phyloP scores from a whole-genome alignment of 1,140 invertebrate genomes.

The Potamilus streckersoni region DNA sequence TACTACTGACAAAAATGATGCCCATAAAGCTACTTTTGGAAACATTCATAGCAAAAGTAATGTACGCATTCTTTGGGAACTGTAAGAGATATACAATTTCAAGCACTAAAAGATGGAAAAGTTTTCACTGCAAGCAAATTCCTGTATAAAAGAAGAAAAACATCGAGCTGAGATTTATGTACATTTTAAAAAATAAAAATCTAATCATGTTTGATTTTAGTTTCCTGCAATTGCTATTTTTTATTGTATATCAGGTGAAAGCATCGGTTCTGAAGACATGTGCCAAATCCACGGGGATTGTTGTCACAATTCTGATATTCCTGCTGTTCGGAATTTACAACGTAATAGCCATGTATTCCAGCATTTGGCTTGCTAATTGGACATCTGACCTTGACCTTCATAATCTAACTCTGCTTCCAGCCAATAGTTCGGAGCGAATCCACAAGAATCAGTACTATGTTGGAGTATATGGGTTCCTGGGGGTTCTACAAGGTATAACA shows the following conservation, averaged over 20 bases:
- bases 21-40: no score
- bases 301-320: conserved; percentile 77
- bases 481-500: conserved; percentile 13
- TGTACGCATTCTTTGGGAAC: no score
- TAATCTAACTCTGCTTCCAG: conserved; percentile 30
- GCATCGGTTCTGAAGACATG: conserved; percentile 90
- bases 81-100: no score
- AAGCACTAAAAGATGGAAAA: no score
- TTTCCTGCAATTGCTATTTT: no score
- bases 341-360: conserved; percentile 36
- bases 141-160: no score
- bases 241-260: conserved; percentile 76
- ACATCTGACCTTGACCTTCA: conserved; percentile 48
- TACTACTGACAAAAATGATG: no score
- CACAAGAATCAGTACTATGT: conserved; percentile 57
- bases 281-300: conserved; percentile 83
- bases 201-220: no score
- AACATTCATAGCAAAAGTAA: no score
- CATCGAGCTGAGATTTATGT: no score
- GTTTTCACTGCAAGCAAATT: no score
- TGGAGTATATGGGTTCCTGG: conserved; percentile 57
- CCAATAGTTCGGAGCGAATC: conserved; percentile 36
- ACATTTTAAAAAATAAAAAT: no score
- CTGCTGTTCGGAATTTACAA: conserved; percentile 47
- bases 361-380: conserved; percentile 63